These are phyloP conservation scores for Glyphotaelius pellucidus DNA, from an alignment of 2,888 invertebrate species.

Conservation along the genomic window DNA sequence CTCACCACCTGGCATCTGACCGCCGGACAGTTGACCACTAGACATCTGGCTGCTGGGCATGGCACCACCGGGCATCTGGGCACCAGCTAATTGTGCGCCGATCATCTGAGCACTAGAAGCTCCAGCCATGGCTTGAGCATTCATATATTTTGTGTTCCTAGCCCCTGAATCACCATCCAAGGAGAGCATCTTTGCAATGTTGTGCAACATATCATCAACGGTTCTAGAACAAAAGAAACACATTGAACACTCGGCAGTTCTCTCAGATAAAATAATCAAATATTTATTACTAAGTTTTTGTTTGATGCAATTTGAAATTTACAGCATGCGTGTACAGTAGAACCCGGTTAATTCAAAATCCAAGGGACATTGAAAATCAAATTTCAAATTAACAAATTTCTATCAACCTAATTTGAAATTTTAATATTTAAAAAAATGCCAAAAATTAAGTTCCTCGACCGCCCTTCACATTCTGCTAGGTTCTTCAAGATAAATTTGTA, in stretches of 20 bases:
- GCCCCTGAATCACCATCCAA: slow-evolving; percentile 47
- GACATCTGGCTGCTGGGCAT: not conserved
- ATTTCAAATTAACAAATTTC: too few species aligned
- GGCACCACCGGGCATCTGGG: not conserved
- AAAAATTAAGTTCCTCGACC: too few species aligned
- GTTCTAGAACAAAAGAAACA: not conserved
- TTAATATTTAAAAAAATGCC: too few species aligned
- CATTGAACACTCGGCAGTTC: not conserved
- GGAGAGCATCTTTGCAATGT: slow-evolving; percentile 50
- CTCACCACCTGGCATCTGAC: not conserved
- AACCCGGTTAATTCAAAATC: too few species aligned
- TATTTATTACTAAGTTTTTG: not conserved
- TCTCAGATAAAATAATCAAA: not conserved
- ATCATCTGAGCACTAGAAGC: not conserved
- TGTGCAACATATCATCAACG: slow-evolving; percentile 39
- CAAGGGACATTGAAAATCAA: too few species aligned
- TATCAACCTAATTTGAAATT: too few species aligned
- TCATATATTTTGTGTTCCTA: not conserved
- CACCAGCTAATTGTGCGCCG: not conserved
- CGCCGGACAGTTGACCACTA: not conserved
- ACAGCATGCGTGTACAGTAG: not conserved
- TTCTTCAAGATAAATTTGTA: too few species aligned
- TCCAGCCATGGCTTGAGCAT: not conserved
- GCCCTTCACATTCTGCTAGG: too few species aligned
- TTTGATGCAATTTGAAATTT: not conserved